Percentiles rank a stretch among this genome's conserved stretches.
phyloP scores from a whole-genome alignment of 2,888 invertebrate species.

The Lacanobia oleracea region DNA sequence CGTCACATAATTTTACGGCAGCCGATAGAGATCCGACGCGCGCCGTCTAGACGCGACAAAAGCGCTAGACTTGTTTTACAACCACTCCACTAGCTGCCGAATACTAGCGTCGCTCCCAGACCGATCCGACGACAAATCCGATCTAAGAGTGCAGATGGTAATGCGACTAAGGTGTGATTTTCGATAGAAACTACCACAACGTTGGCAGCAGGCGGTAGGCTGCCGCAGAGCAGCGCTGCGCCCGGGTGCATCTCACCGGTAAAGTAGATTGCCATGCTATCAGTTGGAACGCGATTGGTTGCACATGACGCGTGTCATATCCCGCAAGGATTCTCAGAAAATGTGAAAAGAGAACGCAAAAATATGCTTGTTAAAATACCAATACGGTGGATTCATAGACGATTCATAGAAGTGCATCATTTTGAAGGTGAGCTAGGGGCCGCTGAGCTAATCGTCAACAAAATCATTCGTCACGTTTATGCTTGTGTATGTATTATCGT shows the following conservation, averaged over 20 bases:
- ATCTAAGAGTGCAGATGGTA: conserved; percentile 74
- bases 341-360: conserved; percentile 49
- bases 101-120: conserved; percentile 68
- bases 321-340: conserved; percentile 48
- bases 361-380: conserved; percentile 29
- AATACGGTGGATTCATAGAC: conserved; percentile 41
- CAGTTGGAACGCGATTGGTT: conserved; percentile 71
- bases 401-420: conserved; percentile 38
- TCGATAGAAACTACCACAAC: conserved; percentile 73
- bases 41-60: conserved; percentile 88
- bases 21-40: conserved; percentile 85
- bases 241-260: conserved; percentile 74
- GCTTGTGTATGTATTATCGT: conserved; percentile 50
- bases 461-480: conserved; percentile 52
- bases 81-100: conserved; percentile 72
- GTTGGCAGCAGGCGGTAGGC: conserved; percentile 63
- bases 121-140: conserved; percentile 80
- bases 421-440: conserved; percentile 31
- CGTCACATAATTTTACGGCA: conserved; percentile 87
- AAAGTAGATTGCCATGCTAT: conserved; percentile 77
- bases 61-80: conserved; percentile 83
- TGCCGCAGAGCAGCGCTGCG: conserved; percentile 54
- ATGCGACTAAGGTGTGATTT: conserved; percentile 79
- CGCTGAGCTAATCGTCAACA: conserved; percentile 63
- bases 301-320: conserved; percentile 69